Percentiles rank a stretch among this genome's conserved stretches.
Evolutionary conservation across 2,888 invertebrate genomes (phyloP).

Genomic region (Ecliptopera silaceata): DNA sequence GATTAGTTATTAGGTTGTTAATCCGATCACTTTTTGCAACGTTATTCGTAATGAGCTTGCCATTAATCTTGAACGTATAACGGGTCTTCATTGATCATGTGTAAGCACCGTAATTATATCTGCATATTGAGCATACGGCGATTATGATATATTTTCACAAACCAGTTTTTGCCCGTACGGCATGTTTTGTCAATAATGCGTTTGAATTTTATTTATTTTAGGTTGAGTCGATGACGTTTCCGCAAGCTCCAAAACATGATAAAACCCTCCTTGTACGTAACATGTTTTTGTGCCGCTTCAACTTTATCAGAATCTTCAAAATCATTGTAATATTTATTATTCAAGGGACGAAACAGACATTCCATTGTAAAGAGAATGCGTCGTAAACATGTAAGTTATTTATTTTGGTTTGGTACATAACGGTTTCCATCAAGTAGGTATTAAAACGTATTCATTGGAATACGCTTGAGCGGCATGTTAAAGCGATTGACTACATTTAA

Average conservation of each 20-base stretch:
- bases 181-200: slow-evolving; percentile 19
- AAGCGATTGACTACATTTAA: slow-evolving; percentile 39
- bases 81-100: slow-evolving; percentile 43
- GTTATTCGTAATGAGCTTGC: slow-evolving; percentile 20
- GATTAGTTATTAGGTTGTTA: background rate
- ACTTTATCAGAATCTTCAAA: slow-evolving; percentile 35
- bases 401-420: slow-evolving; percentile 67
- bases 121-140: slow-evolving; percentile 18
- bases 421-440: slow-evolving; percentile 55
- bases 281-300: slow-evolving; percentile 1
- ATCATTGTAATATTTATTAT: slow-evolving; percentile 51
- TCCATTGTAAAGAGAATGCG: slow-evolving; percentile 46
- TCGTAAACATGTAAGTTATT: slow-evolving; percentile 62
- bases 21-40: slow-evolving; percentile 10
- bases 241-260: too few species aligned
- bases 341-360: slow-evolving; percentile 57
- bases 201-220: slow-evolving; percentile 7
- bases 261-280: background rate
- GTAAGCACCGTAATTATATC: slow-evolving; percentile 49
- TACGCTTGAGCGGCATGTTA: slow-evolving; percentile 49
- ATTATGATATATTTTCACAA: slow-evolving; percentile 29
- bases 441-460: slow-evolving; percentile 57
- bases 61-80: slow-evolving; percentile 40
- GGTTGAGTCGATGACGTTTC: background rate
- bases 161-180: slow-evolving; percentile 22